Conservation (phyloP, 2,797 vertebrate species). For the Epinephelus malabaricus region DNA sequence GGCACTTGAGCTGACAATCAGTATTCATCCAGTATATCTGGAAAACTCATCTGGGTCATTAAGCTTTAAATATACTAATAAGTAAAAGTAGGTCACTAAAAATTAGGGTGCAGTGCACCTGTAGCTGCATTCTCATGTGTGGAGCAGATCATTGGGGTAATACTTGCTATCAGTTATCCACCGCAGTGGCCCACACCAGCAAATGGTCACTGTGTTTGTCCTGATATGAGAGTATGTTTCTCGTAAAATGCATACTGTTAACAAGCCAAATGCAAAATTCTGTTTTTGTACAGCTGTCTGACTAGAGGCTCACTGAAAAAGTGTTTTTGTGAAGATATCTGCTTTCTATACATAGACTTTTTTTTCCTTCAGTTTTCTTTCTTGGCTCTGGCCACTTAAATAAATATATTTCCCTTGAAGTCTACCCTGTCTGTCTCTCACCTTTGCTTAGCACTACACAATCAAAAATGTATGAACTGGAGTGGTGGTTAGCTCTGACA, state of each 20-base stretch:
- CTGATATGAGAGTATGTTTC: slow-evolving; percentile 29
- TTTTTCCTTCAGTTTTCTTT: neutral
- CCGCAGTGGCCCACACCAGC: slow-evolving; percentile 29
- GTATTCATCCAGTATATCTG: slow-evolving; percentile 15
- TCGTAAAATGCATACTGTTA: slow-evolving; percentile 30
- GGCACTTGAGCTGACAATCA: neutral
- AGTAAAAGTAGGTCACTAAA: slow-evolving; percentile 44
- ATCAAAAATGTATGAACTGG: neutral
- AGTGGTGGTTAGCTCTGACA: neutral
- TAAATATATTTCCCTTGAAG: neutral
- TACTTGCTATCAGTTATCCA: slow-evolving; percentile 59
- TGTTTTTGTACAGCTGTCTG: neutral
- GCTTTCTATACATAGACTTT: neutral
- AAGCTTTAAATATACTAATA: slow-evolving; percentile 37
- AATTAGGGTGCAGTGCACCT: slow-evolving; percentile 51
- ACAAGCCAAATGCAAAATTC: slow-evolving; percentile 17
- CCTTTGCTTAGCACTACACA: too few relatives aligned
- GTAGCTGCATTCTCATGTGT: slow-evolving; percentile 47
- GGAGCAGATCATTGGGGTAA: slow-evolving; percentile 50
- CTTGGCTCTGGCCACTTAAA: neutral
- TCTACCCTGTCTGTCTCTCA: neutral
- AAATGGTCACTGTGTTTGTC: slow-evolving; percentile 29
- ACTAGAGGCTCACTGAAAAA: neutral
- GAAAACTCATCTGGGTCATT: slow-evolving; percentile 38
- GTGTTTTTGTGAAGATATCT: neutral